Evolutionary conservation across 53 echinoderm and acorn worm species (phyloP).

Genomic region (Antedon mediterranea): DNA sequence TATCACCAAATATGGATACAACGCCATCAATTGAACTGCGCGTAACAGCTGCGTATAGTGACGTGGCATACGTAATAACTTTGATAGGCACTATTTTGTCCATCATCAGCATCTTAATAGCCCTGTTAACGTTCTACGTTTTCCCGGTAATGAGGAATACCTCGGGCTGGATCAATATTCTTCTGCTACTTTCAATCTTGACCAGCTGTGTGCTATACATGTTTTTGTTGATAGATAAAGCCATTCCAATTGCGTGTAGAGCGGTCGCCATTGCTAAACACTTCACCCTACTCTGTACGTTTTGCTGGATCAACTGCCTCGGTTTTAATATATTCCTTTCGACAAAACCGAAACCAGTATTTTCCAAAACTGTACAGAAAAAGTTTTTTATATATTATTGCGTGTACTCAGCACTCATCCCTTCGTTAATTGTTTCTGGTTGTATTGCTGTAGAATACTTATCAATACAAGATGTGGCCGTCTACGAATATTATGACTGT

Average conservation of each 20-base stretch:
- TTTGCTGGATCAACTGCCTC: neutral
- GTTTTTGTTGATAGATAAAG: neutral
- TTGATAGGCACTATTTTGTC: neutral
- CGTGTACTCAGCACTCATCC: neutral
- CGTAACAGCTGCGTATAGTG: neutral
- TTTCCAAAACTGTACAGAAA: neutral
- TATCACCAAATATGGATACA: neutral
- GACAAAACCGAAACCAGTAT: neutral
- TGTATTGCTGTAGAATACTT: neutral
- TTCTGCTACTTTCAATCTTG: neutral
- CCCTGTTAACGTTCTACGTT: neutral
- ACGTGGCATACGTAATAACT: neutral
- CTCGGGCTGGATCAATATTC: neutral
- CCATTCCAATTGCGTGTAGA: neutral
- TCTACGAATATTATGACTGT: neutral
- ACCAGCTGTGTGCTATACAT: neutral
- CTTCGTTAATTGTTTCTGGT: neutral
- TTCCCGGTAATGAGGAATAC: neutral
- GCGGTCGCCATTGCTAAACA: neutral
- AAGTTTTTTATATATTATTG: neutral
- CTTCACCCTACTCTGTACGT: neutral
- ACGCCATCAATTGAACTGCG: too few relatives aligned
- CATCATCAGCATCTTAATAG: neutral
- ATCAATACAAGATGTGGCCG: neutral
- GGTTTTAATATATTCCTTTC: neutral